Evolutionary conservation across 2,113 vertebrate genomes (phyloP).

Genomic region (Oxygymnocypris stewartii): DNA sequence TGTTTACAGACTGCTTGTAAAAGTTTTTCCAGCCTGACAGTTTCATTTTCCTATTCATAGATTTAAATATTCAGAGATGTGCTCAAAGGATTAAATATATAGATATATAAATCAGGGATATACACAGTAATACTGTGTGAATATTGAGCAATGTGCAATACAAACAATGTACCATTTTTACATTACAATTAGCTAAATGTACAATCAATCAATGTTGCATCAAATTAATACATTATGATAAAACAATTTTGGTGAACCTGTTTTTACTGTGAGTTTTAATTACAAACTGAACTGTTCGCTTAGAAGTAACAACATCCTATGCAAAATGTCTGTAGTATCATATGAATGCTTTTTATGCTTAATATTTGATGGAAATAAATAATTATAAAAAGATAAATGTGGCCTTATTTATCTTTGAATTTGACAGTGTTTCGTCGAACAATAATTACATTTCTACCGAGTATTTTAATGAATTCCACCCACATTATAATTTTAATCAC

Average conservation of each 20-base stretch:
- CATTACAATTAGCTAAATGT: background rate
- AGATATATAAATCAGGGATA: background rate
- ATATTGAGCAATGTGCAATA: background rate
- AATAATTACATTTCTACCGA: too few relatives aligned
- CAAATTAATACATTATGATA: background rate
- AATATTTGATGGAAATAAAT: background rate
- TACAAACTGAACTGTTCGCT: slow-evolving; percentile 9
- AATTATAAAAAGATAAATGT: background rate
- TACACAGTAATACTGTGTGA: too few relatives aligned
- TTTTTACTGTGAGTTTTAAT: background rate
- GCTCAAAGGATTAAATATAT: background rate
- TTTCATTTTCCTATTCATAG: background rate
- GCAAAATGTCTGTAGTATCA: background rate
- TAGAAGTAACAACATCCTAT: background rate
- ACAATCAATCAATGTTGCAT: background rate
- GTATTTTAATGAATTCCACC: background rate
- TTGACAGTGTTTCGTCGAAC: too few relatives aligned
- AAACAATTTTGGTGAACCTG: background rate
- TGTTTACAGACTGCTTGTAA: background rate
- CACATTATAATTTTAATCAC: background rate
- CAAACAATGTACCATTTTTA: background rate
- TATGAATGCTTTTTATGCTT: background rate
- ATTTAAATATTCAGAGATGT: background rate
- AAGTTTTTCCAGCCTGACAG: background rate
- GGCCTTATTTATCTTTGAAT: background rate